Base-by-base conservation (phyloP, 2,113 vertebrate species). In the Lophius piscatorius region DNA sequence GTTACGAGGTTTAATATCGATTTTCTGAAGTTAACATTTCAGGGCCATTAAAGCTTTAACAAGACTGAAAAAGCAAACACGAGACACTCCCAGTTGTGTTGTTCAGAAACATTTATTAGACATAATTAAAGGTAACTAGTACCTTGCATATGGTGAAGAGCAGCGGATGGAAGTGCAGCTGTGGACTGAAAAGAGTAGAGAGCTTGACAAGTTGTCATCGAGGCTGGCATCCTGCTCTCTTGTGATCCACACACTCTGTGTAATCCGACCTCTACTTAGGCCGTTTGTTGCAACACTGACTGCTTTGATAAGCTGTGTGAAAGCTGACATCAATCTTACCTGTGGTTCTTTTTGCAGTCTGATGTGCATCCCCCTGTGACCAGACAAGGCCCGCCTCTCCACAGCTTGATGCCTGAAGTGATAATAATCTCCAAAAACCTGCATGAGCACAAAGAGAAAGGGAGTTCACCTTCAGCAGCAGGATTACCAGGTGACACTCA, bases 361-460 rank as follows among this genome's bases (percentile, higher is more conserved):
- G 80, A 86, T 80, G 84, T 96, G 94, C 78, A 91, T 87, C 60
- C 74, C 80, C 60, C 68, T 89, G 83, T 98, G 94, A 66, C 92
- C 85, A 0, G 87, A 92, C 73, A 96, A 86, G 74, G 96, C 94
- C 40, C 95, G 92, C 87, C 93, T 98, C 81, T 91, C 91, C 85
- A 98, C 94, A 0, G 89, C 91, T 0, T 84, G 88, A 84, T 98
- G 96, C 85, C 88, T 90, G 63, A 98, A 97, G 88, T 98, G 94
- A 91, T 96, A 98, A 91, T 97, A 97, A 89, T 97, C 91, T 0
- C 93, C 93, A 7, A 98, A 95, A 82, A 98, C 94, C 96, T 98
- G 90, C 67, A 80, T 70, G 18, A 55, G 62, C 84, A 83, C 61
- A 87, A 78, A 79, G 34, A 35, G 34, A 70, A 26, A 63, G 13